phyloP scores from a whole-genome alignment of 2,888 invertebrate genomes.

The Drosophila phalerata region DNA sequence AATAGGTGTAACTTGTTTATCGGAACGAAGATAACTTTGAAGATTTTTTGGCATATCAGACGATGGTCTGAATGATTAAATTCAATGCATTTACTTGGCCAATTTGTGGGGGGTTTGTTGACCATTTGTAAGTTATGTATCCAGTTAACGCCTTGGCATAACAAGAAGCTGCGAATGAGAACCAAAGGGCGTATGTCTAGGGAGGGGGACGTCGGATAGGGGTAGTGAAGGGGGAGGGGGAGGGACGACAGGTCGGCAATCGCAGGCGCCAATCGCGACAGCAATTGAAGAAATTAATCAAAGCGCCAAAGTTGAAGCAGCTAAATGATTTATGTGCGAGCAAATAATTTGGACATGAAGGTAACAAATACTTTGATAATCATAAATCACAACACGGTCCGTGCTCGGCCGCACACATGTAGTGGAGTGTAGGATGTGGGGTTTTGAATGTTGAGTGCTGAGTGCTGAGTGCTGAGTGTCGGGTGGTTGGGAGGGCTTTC shows the following conservation, averaged over 20 bases:
- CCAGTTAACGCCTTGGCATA: slow-evolving; percentile 49
- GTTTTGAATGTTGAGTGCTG: neutral
- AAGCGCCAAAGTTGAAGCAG: slow-evolving; percentile 53
- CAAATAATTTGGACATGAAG: slow-evolving; percentile 79
- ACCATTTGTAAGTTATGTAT: slow-evolving; percentile 64
- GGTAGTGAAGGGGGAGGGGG: neutral
- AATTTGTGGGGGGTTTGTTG: slow-evolving; percentile 43
- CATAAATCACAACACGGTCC: slow-evolving; percentile 76
- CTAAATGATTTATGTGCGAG: slow-evolving; percentile 76
- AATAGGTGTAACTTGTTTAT: neutral
- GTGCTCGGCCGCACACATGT: slow-evolving; percentile 23
- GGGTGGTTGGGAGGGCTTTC: slow-evolving; percentile 3
- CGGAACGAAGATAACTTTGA: neutral
- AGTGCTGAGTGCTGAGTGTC: neutral
- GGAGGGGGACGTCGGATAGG: neutral
- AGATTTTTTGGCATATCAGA: neutral
- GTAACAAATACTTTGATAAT: slow-evolving; percentile 80
- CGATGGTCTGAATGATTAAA: slow-evolving; percentile 27
- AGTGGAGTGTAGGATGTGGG: neutral
- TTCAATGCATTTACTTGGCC: neutral
- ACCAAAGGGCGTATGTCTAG: neutral
- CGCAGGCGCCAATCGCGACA: slow-evolving; percentile 72
- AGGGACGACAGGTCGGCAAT: slow-evolving; percentile 16
- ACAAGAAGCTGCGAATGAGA: slow-evolving; percentile 22
- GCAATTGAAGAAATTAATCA: slow-evolving; percentile 80